A percentile compares a stretch with the other conserved stretches of the same genome.
phyloP scores from a whole-genome alignment of 2,888 invertebrate species.

The Megastigmus dorsalis region DNA sequence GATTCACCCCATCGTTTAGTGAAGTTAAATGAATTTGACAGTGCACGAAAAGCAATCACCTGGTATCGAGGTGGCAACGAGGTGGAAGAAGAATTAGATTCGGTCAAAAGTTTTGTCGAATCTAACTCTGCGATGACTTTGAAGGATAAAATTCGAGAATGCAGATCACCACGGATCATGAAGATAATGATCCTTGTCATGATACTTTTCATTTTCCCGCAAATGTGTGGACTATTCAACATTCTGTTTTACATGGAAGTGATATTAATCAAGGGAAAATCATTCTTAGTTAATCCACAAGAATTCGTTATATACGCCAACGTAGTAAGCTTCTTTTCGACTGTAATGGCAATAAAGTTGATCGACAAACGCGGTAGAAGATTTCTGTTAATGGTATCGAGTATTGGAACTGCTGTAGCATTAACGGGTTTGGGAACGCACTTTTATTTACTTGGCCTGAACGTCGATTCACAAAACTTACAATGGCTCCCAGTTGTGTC shows the following conservation, averaged over 20 bases:
- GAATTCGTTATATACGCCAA: slow-evolving; percentile 63
- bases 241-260: slow-evolving; percentile 68
- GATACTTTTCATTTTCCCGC: slow-evolving; percentile 62
- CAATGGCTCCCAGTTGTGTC: slow-evolving; percentile 63
- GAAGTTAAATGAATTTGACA: background rate
- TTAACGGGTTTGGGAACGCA: slow-evolving; percentile 58
- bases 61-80: slow-evolving; percentile 8
- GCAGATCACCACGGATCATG: slow-evolving; percentile 42
- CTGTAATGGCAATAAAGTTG: slow-evolving; percentile 58
- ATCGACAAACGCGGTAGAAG: slow-evolving; percentile 66
- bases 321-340: slow-evolving; percentile 58
- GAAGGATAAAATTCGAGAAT: slow-evolving; percentile 22
- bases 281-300: slow-evolving; percentile 59
- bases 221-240: slow-evolving; percentile 64
- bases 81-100: slow-evolving; percentile 57
- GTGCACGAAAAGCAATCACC: slow-evolving; percentile 7
- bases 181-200: slow-evolving; percentile 60
- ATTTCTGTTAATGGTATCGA: slow-evolving; percentile 62
- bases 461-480: slow-evolving; percentile 55
- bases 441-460: slow-evolving; percentile 60
- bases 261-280: slow-evolving; percentile 61
- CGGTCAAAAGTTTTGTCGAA: slow-evolving; percentile 1
- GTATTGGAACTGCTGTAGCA: slow-evolving; percentile 58
- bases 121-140: slow-evolving; percentile 45
- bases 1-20: slow-evolving; percentile 63